Conservation (phyloP, 2,797 vertebrate species). For the Mormyrops attenuatus region DNA sequence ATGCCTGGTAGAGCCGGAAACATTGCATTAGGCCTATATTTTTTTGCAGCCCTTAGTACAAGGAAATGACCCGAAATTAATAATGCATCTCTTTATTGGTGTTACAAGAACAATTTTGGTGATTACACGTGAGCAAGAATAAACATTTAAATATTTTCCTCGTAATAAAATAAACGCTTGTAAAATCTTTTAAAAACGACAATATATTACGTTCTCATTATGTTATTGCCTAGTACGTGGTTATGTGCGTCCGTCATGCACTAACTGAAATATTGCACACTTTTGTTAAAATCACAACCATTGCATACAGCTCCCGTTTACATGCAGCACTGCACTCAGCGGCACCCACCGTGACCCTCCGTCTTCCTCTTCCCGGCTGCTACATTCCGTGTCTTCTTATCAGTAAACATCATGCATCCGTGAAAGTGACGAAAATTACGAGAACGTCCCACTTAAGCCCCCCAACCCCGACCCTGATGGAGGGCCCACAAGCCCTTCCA, state of each 20-base stretch:
- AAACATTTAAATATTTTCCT: conserved; percentile 20
- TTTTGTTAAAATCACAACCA: conserved; percentile 3
- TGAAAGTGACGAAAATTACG: not conserved
- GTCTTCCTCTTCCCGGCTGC: not conserved
- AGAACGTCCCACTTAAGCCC: not conserved
- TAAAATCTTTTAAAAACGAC: conserved; percentile 18
- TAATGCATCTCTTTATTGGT: conserved; percentile 21
- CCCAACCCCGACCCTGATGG: not conserved
- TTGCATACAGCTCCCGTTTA: not conserved
- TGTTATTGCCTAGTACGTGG: conserved; percentile 9
- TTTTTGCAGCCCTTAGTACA: not conserved
- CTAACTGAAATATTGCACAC: conserved; percentile 27
- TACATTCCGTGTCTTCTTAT: conserved; percentile 5
- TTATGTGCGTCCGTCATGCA: conserved; percentile 14
- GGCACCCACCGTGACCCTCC: not conserved
- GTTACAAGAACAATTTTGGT: not conserved
- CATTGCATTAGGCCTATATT: not conserved
- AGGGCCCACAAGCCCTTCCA: not conserved
- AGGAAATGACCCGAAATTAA: not conserved
- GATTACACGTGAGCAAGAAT: conserved; percentile 18
- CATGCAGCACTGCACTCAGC: conserved; percentile 1
- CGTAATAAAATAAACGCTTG: conserved; percentile 34
- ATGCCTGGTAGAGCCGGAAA: not conserved
- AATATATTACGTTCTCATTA: conserved; percentile 23
- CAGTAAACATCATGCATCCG: conserved; percentile 1